Percentiles rank a stretch among this genome's conserved stretches.
Evolutionary conservation across 2,113 vertebrate species (phyloP).

Genomic region (Saccopteryx leptura): DNA sequence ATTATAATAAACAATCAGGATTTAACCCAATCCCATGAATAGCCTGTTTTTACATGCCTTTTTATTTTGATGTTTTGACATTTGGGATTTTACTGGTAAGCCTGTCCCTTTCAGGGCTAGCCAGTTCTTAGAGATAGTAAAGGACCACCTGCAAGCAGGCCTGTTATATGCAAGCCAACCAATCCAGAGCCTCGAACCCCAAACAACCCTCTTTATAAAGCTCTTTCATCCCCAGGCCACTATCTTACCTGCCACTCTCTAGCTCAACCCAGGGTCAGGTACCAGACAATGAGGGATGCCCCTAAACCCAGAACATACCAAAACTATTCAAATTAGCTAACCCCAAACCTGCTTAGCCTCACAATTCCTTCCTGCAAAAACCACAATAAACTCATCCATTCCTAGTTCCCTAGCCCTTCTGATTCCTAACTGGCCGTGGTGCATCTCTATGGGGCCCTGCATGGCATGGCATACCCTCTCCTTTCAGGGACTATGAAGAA

Average conservation of each 20-base stretch:
- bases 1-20: background rate
- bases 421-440: background rate
- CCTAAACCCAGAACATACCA: background rate
- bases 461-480: background rate
- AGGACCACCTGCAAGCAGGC: background rate
- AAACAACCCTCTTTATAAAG: background rate
- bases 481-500: background rate
- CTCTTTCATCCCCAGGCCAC: background rate
- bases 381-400: background rate
- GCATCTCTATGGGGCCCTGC: background rate
- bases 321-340: background rate
- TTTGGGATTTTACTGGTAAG: background rate
- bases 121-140: background rate
- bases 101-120: background rate
- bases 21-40: background rate
- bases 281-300: background rate
- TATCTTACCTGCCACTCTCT: background rate
- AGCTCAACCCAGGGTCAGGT: background rate
- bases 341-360: background rate
- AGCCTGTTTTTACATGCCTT: background rate
- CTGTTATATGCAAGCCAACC: background rate
- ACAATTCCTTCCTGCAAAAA: background rate
- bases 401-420: background rate
- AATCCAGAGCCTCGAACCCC: background rate
- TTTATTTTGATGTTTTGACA: constrained; percentile 13